Evolutionary conservation across 2,113 vertebrate genomes (phyloP), one percentile per base, ranked within the genome.

Genomic region (Galemys pyrenaicus): DNA sequence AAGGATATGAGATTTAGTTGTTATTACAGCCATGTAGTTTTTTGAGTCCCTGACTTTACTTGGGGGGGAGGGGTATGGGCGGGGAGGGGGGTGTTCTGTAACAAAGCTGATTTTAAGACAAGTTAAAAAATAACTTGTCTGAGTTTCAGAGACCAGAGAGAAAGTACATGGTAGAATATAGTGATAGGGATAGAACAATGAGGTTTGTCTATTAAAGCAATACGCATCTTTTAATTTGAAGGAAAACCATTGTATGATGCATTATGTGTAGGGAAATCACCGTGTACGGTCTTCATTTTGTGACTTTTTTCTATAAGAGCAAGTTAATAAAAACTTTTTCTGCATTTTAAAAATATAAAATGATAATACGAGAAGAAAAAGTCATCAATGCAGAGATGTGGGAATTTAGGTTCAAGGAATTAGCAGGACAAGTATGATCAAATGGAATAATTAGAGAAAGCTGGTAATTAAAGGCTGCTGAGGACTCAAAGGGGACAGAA

Each of bases 401-500:
- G 8, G 2, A 30, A 56, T 2, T 46, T 37, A 75, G 24, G 68
- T 51, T 20, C 1, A 44, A 81, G 64, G 62, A 64, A 91, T 95
- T 91, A 97, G 67, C 77, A 73, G 30, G 64, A 37, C 41, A 35
- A 78, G 35, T 44, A 49, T 3, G 10, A 68, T 82, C 56, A 44
- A 85, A 78, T 65, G 56, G 78, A 84, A 49, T 92, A 78, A 90
- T 77, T 84, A 67, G 54, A 68, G 54, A 78, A 85, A 92, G 35
- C 67, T 74, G 68, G 35, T 84, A 82, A 94, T 95, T 88, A 94
- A 67, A 88, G 92, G 78, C 49, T 85, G 16, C 78, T 35, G 71
- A 81, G 37, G 17, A 20, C 28, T 30, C 19, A 56, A 67, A 24
- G 3, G 17, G 71, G 64, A 58, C 30, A 39, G 54, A 51, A 75